Evolutionary conservation across 64 coral and sea anemone species (phyloP), one percentile per base, ranked within the genome.

Genomic region (Porites australiensis): DNA sequence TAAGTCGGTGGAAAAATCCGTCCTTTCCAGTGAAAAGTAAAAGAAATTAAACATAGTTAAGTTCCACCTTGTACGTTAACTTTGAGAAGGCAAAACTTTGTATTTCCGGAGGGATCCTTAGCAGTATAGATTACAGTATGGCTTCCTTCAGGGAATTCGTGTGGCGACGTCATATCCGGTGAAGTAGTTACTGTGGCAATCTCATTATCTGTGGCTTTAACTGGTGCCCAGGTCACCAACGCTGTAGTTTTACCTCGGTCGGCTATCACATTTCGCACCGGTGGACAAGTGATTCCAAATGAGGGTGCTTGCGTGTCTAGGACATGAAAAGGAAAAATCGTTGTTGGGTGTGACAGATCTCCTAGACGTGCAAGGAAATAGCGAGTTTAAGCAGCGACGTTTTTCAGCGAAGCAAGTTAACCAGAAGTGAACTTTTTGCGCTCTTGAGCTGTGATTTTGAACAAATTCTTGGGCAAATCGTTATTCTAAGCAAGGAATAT

Each of bases 171-270:
- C 15, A 51, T 23, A 13, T 44, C 47, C 11, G 91, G 73, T 22
- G 58, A 58, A 4, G 66, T 46, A 14, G 3, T 63, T 10, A 90
- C 58, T 12, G 13, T 50, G 23, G 68, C 53, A 20, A 47, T 50
- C 13, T 87, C 91, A 44, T 93, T 93, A 51, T 88, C 91, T n/a
- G 66, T 93, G 10, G 86, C 61, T 57, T 46, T 55, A 20, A 87
- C 74, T 58, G 52, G 83, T 18, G 52, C 58, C 91, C 91, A 93
- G 47, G 13, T 58, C 21, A 88, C 53, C 3, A 54, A 88, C 53
- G 91, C 83, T 72, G 74, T 79, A 0, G 91, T 88, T 87, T 80
- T 77, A 50, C 82, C 74, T 70, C 73, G 45, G 43, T 81, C 91
- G 2, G 91, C 84, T 23, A 47, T 13, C 8, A 54, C 46, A 60